phyloP scores from a whole-genome alignment of 2,888 invertebrate species.

The Xanthia togata region DNA sequence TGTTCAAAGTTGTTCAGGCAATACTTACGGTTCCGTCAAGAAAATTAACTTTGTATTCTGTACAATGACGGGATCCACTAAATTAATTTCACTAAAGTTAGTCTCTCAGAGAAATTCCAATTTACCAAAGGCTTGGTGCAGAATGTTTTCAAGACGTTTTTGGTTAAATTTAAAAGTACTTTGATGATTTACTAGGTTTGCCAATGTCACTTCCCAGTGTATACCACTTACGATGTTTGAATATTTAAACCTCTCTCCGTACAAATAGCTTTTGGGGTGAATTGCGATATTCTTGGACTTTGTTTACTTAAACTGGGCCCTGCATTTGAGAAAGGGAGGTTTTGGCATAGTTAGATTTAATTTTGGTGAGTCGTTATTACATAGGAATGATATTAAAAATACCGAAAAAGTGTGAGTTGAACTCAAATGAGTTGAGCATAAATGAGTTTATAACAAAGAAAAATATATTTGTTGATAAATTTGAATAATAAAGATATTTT shows the following conservation, averaged over 20 bases:
- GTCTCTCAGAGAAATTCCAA: constrained; percentile 77
- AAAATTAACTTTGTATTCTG: constrained; percentile 79
- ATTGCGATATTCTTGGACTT: constrained; percentile 48
- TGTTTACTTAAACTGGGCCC: constrained; percentile 33
- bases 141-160: constrained; percentile 68
- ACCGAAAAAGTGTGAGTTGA: too few species aligned
- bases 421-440: too few species aligned
- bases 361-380: neutral
- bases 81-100: constrained; percentile 83
- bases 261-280: constrained; percentile 56
- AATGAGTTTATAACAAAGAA: too few species aligned
- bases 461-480: too few species aligned
- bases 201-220: constrained; percentile 60
- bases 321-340: constrained; percentile 3
- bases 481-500: too few species aligned
- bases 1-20: constrained; percentile 62
- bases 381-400: too few species aligned
- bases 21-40: constrained; percentile 64
- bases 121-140: constrained; percentile 71
- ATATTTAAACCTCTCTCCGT: constrained; percentile 62
- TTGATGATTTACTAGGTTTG: constrained; percentile 65
- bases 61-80: constrained; percentile 77
- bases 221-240: constrained; percentile 65
- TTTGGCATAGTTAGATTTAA: neutral
- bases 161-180: constrained; percentile 63